Percentiles rank a stretch among this genome's conserved stretches.
phyloP scores from a whole-genome alignment of 2,797 vertebrate genomes.

The Gymnocypris eckloni region DNA sequence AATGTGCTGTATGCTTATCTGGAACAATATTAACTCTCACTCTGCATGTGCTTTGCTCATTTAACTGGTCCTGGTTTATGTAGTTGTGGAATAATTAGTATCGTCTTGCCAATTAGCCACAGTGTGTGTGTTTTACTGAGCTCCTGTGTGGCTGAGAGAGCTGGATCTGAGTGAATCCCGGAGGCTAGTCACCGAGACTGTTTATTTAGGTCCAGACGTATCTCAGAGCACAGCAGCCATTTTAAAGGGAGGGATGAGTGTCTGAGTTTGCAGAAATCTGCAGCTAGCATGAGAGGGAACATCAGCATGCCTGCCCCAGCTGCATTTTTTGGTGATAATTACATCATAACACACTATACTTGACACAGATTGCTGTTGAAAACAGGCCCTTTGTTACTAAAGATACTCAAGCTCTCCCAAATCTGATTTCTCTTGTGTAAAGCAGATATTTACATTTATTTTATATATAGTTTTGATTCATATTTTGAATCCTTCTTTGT shows the following conservation, averaged over 20 bases:
- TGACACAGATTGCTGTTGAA: constrained; percentile 6
- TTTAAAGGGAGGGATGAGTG: neutral
- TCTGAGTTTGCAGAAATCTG: constrained; percentile 30
- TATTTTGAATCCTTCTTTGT: neutral
- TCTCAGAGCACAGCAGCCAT: constrained; percentile 63
- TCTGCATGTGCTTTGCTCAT: constrained; percentile 52
- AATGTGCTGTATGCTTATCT: constrained; percentile 57
- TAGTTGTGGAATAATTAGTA: constrained; percentile 78
- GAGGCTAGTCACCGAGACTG: constrained; percentile 69
- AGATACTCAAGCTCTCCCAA: neutral
- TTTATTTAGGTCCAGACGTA: constrained; percentile 61
- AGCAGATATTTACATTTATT: neutral
- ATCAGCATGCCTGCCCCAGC: neutral
- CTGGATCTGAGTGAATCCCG: constrained; percentile 55
- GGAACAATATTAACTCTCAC: constrained; percentile 70
- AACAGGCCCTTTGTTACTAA: neutral
- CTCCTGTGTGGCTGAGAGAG: constrained; percentile 34
- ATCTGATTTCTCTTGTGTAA: neutral
- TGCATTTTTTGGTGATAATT: constrained; percentile 4
- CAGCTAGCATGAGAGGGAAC: neutral
- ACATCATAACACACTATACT: neutral
- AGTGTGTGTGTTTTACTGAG: constrained; percentile 54
- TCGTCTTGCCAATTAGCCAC: constrained; percentile 72
- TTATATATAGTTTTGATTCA: neutral
- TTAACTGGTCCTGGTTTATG: constrained; percentile 65